Evolutionary conservation across 92 coral and sea anemone genomes (phyloP).

Genomic region (Palythoa caribaeorum): DNA sequence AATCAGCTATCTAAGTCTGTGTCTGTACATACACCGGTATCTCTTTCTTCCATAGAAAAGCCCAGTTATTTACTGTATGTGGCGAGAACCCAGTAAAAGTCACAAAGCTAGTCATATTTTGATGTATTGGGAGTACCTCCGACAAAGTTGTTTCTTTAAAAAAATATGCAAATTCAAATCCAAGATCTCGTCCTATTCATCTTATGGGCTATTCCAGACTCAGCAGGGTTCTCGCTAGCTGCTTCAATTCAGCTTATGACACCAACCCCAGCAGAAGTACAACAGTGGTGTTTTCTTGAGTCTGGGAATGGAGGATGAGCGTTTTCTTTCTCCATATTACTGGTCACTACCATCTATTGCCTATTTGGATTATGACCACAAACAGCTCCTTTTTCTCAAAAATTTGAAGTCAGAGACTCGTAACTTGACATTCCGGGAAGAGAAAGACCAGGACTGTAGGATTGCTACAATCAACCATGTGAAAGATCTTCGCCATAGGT

Average conservation of each 20-base stretch:
- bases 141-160: constrained; percentile 39
- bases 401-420: no score
- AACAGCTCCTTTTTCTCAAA: no score
- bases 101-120: constrained; percentile 40
- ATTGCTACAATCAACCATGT: no score
- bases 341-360: constrained; percentile 65
- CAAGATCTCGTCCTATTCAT: constrained; percentile 35
- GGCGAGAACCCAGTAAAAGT: constrained; percentile 59
- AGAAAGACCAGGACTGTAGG: no score
- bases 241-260: constrained; percentile 55
- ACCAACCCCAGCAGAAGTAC: constrained; percentile 44
- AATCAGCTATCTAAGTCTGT: constrained; percentile 56
- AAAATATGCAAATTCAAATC: constrained; percentile 38
- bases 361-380: not conserved
- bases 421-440: no score
- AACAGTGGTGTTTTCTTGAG: constrained; percentile 36
- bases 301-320: constrained; percentile 57
- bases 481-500: no score
- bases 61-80: constrained; percentile 52
- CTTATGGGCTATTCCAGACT: constrained; percentile 61
- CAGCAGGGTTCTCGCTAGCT: constrained; percentile 61
- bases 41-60: constrained; percentile 45
- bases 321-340: constrained; percentile 62
- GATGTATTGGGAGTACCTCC: constrained; percentile 18
- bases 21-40: constrained; percentile 52